These are phyloP conservation scores for Odontesthes bonariensis DNA, from an alignment of 2,113 vertebrate genomes.

Conservation along the genomic window DNA sequence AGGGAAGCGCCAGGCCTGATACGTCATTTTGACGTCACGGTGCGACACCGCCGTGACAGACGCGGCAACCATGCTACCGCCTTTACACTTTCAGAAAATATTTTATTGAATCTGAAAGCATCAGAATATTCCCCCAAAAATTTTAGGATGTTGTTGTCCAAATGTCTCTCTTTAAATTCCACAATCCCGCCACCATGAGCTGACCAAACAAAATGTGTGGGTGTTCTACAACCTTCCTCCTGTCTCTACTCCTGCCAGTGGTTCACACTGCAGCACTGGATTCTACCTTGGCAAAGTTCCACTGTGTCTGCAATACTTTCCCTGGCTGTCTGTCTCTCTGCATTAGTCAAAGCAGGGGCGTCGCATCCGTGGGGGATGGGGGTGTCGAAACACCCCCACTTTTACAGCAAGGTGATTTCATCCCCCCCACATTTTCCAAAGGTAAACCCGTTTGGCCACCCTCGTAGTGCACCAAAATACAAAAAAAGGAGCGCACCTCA, in stretches of 20 bases:
- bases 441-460: no score
- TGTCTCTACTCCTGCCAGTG: constrained; percentile 47
- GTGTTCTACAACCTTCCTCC: constrained; percentile 45
- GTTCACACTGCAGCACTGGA: constrained; percentile 46
- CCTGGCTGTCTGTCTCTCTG: constrained; percentile 43
- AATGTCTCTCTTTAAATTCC: constrained; percentile 41
- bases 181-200: constrained; percentile 37
- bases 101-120: not conserved
- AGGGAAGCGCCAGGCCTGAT: no score
- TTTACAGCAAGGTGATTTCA: no score
- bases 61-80: no score
- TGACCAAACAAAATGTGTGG: constrained; percentile 64
- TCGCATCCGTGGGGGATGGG: no score
- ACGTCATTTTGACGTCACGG: no score
- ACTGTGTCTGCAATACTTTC: constrained; percentile 61
- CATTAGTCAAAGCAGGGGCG: constrained; percentile 46
- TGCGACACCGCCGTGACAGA: no score
- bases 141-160: not conserved
- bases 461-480: no score
- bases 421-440: no score
- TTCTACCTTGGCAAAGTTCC: constrained; percentile 57
- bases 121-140: no score
- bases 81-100: not conserved
- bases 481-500: no score
- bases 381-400: no score